These are phyloP conservation scores for Sorex araneus DNA, from an alignment of 2,113 vertebrate species.

Conservation along the genomic window DNA sequence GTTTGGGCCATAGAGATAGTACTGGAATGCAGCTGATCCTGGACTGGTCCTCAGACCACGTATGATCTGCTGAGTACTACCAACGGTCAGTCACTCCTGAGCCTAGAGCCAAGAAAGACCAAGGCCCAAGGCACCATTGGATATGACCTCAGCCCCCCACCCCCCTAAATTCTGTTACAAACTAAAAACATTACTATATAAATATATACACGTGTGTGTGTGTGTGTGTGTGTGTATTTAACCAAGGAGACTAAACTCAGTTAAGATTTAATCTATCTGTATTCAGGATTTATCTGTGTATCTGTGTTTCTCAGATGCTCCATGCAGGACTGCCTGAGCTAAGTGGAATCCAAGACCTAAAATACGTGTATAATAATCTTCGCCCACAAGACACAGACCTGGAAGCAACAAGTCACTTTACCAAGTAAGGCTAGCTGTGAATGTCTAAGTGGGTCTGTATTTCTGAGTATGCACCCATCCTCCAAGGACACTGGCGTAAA, in stretches of 20 bases:
- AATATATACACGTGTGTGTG: neutral
- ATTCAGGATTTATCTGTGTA: constrained; percentile 22
- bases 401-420: constrained; percentile 94
- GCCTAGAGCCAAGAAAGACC: no score
- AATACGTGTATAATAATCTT: constrained; percentile 93
- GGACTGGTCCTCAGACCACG: no score
- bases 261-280: neutral
- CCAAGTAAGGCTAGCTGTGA: constrained; percentile 88
- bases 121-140: no score
- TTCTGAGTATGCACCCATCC: no score
- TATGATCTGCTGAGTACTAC: no score
- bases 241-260: neutral
- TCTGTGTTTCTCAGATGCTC: constrained; percentile 90
- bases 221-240: neutral
- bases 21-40: no score
- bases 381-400: constrained; percentile 92
- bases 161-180: no score
- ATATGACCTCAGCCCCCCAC: neutral
- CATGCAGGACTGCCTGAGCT: constrained; percentile 93
- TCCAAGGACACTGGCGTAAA: neutral
- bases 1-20: no score
- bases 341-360: constrained; percentile 90
- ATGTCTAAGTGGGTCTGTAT: neutral
- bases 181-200: neutral
- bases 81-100: no score